Conservation (phyloP, 2,113 vertebrate genomes). For the Bungarus multicinctus region DNA sequence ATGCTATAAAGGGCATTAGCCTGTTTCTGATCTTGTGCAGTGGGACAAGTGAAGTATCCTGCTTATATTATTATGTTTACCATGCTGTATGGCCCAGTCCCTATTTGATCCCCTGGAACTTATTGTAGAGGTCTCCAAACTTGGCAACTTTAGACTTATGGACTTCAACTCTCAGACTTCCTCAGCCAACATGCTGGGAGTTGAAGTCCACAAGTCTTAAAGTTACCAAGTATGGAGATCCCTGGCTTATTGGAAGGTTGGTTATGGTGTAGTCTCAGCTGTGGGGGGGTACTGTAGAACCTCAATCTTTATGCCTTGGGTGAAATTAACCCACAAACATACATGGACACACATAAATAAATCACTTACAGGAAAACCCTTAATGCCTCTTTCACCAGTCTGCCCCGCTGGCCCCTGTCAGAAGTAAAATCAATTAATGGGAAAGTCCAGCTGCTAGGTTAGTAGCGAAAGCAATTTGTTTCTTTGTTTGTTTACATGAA, state of each 20-base stretch:
- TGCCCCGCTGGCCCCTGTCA: constrained; percentile 76
- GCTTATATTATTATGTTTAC: neutral
- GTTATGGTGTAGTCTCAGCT: neutral
- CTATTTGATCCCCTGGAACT: neutral
- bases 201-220: neutral
- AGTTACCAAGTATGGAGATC: neutral
- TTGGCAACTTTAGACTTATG: no score
- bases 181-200: neutral
- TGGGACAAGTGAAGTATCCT: neutral
- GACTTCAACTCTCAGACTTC: neutral
- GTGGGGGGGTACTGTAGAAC: neutral
- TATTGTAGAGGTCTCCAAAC: neutral
- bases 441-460: neutral
- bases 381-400: constrained; percentile 67
- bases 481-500: neutral
- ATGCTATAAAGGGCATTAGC: neutral
- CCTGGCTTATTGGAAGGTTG: neutral
- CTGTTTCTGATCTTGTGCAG: neutral
- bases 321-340: neutral
- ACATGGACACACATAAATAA: constrained; percentile 7
- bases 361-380: constrained; percentile 79
- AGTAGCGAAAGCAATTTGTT: neutral
- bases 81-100: neutral
- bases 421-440: constrained; percentile 49
- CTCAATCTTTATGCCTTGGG: neutral